Evolutionary conservation across 2,888 invertebrate species (phyloP), one percentile per base, ranked within the genome.

Genomic region (Cosmia trapezina): DNA sequence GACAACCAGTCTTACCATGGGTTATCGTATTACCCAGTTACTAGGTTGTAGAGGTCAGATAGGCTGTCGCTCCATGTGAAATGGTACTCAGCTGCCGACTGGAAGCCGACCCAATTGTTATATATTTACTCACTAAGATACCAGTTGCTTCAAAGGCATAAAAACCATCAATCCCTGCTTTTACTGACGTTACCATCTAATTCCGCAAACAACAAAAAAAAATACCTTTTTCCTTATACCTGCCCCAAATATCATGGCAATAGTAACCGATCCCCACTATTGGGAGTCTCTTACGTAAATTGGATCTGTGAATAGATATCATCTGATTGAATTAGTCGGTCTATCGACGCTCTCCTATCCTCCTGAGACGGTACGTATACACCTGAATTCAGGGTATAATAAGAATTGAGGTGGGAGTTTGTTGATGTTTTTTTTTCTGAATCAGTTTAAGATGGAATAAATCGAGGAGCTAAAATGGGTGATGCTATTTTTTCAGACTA

Each of bases 301-400:
- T 94, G 93, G 91, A 93, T 93, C 91, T 91, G 89, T 91, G 93
- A 93, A 93, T 93, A 92, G 94, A 93, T 94, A 93, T 91, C 91
- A 89, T 84, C 89, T 93, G 94, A 94, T 94, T 94, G 94, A 93
- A 94, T 94, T 94, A 94, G 91, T 89, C 91, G 91, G 89, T 91
- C 93, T 92, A 93, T 93, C 90, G 93, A 86, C 89, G 88, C 87
- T 86, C 76, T 77, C 68, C 69, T 86, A 83, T 87, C 85, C 87
- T 87, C 85, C 84, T 78, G 83, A 76, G 81, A 83, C 69, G n/a
- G 14, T 49, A 45, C n/a, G 14, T 64, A 70, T 65, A 61, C 37
- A 69, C 66, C 63, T 70, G 54, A 59, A 54, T 47, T 60, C 14
- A n/a, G 14, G 28, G 0, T 57, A 9, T 73, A 41, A 45, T 72